phyloP scores from a whole-genome alignment of 1,140 invertebrate genomes.

The Holotrichia oblita region DNA sequence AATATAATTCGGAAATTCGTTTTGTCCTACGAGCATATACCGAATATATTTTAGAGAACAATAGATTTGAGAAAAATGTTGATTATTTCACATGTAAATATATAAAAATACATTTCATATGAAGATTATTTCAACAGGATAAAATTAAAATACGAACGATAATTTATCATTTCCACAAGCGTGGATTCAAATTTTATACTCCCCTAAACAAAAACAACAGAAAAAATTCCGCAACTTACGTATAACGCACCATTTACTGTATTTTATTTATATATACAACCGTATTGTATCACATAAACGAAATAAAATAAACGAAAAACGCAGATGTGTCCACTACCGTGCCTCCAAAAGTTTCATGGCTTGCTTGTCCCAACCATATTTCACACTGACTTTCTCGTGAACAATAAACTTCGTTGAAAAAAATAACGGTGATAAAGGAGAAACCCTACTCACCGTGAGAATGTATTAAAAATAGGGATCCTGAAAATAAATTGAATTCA shows the following conservation, averaged over 20 bases:
- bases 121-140: background rate
- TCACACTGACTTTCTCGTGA: background rate
- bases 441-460: no score
- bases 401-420: constrained; percentile 5
- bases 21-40: no score
- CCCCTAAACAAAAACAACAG: background rate
- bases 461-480: no score
- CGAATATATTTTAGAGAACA: no score
- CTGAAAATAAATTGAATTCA: no score
- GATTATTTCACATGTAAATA: background rate
- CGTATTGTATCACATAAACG: background rate
- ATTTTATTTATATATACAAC: background rate
- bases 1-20: no score
- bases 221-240: background rate
- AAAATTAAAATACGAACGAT: background rate
- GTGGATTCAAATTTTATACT: background rate
- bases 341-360: background rate
- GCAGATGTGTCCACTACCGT: background rate
- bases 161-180: background rate
- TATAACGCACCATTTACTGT: background rate
- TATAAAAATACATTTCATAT: no score
- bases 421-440: background rate
- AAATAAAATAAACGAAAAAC: constrained; percentile 3
- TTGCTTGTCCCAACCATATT: background rate
- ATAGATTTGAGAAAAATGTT: background rate